Percentiles rank a stretch among this genome's conserved stretches.
Conservation (phyloP, 2,888 invertebrate genomes). For the Drosophila subsilvestris region DNA sequence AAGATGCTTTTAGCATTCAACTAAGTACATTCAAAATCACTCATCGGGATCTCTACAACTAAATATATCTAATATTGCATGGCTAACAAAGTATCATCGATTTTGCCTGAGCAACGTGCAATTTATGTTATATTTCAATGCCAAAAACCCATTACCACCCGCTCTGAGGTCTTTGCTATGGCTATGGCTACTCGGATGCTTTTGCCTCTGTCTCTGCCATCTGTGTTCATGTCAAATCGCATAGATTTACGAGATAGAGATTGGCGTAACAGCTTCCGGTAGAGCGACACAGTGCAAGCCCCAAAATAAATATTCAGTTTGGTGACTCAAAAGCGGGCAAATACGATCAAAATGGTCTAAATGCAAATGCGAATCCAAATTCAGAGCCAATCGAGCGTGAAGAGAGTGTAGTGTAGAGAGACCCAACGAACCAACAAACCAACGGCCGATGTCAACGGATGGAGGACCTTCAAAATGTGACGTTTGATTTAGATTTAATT, state of each 20-base stretch:
- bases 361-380: slow-evolving; percentile 46
- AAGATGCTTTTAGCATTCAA: not conserved
- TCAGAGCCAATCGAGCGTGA: slow-evolving; percentile 73
- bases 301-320: slow-evolving; percentile 34
- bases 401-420: too few species aligned
- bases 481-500: slow-evolving; percentile 81
- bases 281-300: slow-evolving; percentile 43
- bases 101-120: slow-evolving; percentile 34
- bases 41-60: not conserved
- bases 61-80: not conserved
- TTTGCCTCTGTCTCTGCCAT: slow-evolving; percentile 38
- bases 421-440: slow-evolving; percentile 14
- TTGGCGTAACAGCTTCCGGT: slow-evolving; percentile 74
- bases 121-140: slow-evolving; percentile 66
- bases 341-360: slow-evolving; percentile 36
- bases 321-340: slow-evolving; percentile 63
- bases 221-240: slow-evolving; percentile 63
- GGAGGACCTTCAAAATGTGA: slow-evolving; percentile 75
- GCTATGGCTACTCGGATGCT: slow-evolving; percentile 11
- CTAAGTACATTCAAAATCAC: not conserved
- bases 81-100: slow-evolving; percentile 33
- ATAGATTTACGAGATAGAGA: slow-evolving; percentile 71
- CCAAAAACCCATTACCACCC: slow-evolving; percentile 73
- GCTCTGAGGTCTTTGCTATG: slow-evolving; percentile 31
- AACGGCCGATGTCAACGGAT: slow-evolving; percentile 29